Conservation (phyloP, 2,113 vertebrate species). For the Oryzias javanicus region DNA sequence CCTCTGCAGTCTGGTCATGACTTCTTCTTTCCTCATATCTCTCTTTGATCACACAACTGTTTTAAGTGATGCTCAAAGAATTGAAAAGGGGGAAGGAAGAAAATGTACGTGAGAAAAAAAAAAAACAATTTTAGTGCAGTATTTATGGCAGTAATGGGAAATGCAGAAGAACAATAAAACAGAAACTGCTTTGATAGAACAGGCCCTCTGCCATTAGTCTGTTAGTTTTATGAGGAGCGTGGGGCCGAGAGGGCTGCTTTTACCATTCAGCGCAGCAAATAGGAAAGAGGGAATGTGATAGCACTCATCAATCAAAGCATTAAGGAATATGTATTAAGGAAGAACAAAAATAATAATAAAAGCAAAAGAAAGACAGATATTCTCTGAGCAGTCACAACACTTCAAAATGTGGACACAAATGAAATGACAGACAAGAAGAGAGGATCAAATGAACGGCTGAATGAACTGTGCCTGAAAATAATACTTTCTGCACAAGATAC, state of each 20-base stretch:
- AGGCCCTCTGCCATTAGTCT: conserved; percentile 36
- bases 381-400: conserved; percentile 15
- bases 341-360: conserved; percentile 40
- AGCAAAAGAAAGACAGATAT: conserved; percentile 28
- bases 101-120: too few species aligned
- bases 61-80: too few species aligned
- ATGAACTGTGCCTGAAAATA: conserved; percentile 1
- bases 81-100: too few species aligned
- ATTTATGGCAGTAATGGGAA: too few species aligned
- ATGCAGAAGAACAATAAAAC: too few species aligned
- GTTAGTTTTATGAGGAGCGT: conserved; percentile 57
- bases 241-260: conserved; percentile 54
- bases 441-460: not conserved
- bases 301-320: conserved; percentile 49
- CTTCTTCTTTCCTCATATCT: too few species aligned
- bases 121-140: too few species aligned
- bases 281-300: conserved; percentile 45
- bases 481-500: not conserved
- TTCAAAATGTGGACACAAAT: conserved; percentile 17
- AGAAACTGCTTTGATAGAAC: conserved; percentile 16
- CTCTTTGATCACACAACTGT: too few species aligned
- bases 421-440: conserved; percentile 27
- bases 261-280: conserved; percentile 44
- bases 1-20: too few species aligned
- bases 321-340: conserved; percentile 64